Conservation (phyloP, 1,140 invertebrate species). For the Drosophila baimaii region DNA sequence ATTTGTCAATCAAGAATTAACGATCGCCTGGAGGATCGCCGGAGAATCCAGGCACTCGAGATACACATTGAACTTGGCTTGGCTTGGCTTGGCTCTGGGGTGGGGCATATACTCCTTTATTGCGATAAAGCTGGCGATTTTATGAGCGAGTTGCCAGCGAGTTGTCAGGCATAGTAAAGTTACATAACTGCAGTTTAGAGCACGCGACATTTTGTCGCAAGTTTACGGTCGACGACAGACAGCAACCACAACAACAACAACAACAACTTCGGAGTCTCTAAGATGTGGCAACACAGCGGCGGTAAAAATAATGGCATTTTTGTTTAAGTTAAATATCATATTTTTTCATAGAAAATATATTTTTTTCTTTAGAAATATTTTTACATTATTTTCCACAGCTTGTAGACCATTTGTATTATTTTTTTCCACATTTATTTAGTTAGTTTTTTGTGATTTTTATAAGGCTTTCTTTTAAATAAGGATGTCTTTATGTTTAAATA, state of each 20-base stretch:
- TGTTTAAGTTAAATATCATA: background rate
- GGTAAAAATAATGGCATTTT: background rate
- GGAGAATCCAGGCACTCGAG: background rate
- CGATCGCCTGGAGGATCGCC: conserved; percentile 14
- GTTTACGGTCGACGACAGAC: conserved; percentile 69
- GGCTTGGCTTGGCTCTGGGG: background rate
- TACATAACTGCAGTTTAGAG: conserved; percentile 82
- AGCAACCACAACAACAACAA: conserved; percentile 7
- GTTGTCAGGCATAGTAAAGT: conserved; percentile 81
- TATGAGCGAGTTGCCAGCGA: conserved; percentile 60
- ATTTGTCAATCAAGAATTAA: conserved; percentile 61
- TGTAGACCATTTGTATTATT: too few relatives aligned
- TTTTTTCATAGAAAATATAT: background rate
- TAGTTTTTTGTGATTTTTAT: too few relatives aligned
- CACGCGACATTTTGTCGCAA: conserved; percentile 81
- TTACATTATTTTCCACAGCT: too few relatives aligned
- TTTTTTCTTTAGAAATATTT: too few relatives aligned
- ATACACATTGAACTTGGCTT: background rate
- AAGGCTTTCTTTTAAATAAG: too few relatives aligned
- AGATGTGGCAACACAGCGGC: background rate
- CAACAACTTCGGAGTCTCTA: background rate
- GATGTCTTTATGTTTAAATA: too few relatives aligned
- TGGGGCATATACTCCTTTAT: conserved; percentile 25
- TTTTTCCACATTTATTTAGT: too few relatives aligned
- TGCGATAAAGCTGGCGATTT: conserved; percentile 70